phyloP scores from a whole-genome alignment of 2,888 invertebrate species.

The Chydorus sphaericus region DNA sequence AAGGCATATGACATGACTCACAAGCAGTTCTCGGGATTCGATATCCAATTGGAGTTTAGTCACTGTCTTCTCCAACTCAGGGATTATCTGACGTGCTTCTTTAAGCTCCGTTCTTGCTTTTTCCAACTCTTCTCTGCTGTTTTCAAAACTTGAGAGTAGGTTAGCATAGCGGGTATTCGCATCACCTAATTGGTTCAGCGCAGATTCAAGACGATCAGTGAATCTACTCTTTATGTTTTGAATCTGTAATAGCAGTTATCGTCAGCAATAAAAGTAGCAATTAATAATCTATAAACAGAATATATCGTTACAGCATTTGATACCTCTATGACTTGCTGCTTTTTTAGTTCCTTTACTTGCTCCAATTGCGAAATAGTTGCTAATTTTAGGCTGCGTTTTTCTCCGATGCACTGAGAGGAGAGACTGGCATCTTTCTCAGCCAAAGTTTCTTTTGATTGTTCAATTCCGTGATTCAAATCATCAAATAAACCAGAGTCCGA shows the following conservation, averaged over 20 bases:
- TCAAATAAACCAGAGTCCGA: slow-evolving; percentile 79
- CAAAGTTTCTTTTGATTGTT: neutral
- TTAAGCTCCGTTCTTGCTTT: slow-evolving; percentile 40
- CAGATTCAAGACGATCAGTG: slow-evolving; percentile 44
- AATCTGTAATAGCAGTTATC: slow-evolving; percentile 33
- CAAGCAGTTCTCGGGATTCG: neutral
- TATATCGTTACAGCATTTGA: neutral
- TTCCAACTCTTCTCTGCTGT: slow-evolving; percentile 40
- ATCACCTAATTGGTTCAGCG: slow-evolving; percentile 28
- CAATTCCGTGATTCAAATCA: slow-evolving; percentile 44
- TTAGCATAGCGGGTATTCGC: slow-evolving; percentile 27
- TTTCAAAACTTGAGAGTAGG: neutral
- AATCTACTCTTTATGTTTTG: slow-evolving; percentile 59
- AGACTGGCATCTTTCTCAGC: slow-evolving; percentile 13
- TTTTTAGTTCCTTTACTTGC: slow-evolving; percentile 2
- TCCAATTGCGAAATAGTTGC: neutral
- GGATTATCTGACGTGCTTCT: slow-evolving; percentile 48
- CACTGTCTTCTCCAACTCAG: slow-evolving; percentile 46
- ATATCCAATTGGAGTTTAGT: neutral
- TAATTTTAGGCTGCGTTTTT: too few relatives aligned
- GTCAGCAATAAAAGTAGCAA: neutral
- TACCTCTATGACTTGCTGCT: slow-evolving; percentile 4
- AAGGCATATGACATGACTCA: too few relatives aligned
- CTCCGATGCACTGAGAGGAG: too few relatives aligned
- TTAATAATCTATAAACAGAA: too few relatives aligned